These are phyloP conservation scores for Chromis chromis DNA, from an alignment of 2,797 vertebrate genomes.

Conservation along the genomic window DNA sequence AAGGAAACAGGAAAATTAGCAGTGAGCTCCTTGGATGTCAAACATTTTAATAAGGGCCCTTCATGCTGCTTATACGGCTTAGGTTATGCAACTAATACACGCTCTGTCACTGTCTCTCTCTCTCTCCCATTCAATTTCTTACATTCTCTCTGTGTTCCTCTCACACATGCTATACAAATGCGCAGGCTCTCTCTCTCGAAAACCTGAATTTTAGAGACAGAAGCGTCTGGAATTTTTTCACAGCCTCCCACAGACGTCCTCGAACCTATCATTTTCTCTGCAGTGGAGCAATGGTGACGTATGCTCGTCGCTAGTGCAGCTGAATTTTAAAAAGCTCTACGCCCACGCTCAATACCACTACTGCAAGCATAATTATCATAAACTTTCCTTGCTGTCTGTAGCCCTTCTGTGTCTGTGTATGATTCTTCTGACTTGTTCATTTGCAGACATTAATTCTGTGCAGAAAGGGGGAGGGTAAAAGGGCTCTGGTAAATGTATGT, in stretches of 20 bases:
- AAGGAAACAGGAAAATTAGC: conserved; percentile 39
- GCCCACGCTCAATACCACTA: conserved; percentile 85
- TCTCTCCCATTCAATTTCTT: conserved; percentile 52
- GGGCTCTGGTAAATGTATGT: conserved; percentile 33
- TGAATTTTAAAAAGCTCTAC: conserved; percentile 89
- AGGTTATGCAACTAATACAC: conserved; percentile 47
- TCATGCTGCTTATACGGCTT: conserved; percentile 34
- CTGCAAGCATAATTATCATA: conserved; percentile 84
- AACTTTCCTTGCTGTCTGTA: conserved; percentile 74
- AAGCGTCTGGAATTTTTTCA: conserved; percentile 80
- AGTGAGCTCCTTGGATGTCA: conserved; percentile 49
- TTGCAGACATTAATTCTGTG: conserved; percentile 59
- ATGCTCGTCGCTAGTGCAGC: conserved; percentile 83
- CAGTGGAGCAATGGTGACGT: conserved; percentile 86
- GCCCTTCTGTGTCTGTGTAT: conserved; percentile 60
- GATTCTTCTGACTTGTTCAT: conserved; percentile 55
- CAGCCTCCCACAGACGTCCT: conserved; percentile 86
- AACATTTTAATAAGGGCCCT: conserved; percentile 37
- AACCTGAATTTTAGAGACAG: conserved; percentile 74
- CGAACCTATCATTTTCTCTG: conserved; percentile 88
- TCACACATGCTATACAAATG: conserved; percentile 48
- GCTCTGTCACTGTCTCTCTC: conserved; percentile 29
- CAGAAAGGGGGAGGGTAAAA: conserved; percentile 26
- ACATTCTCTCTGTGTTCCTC: conserved; percentile 36
- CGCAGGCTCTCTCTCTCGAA: conserved; percentile 45